Conservation (phyloP, 2,797 vertebrate species). For the Mionectes olivaceus region DNA sequence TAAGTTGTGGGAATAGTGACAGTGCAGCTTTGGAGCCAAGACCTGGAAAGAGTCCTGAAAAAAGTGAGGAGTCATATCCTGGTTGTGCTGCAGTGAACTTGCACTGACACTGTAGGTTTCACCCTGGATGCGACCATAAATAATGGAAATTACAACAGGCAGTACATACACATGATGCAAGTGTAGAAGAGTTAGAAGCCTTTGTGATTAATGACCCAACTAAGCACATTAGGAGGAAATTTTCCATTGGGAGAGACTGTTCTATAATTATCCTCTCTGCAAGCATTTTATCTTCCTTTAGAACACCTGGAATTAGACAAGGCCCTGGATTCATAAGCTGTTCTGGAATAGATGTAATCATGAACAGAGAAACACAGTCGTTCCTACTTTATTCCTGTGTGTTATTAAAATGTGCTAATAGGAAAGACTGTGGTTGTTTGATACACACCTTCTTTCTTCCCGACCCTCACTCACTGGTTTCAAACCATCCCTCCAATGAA, state of each 20-base stretch:
- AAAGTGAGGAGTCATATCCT: neutral
- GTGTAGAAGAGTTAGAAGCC: neutral
- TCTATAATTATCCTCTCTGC: slow-evolving; percentile 10
- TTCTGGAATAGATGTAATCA: neutral
- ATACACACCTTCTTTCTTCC: neutral
- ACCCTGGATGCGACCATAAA: fast-evolving
- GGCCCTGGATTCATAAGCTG: neutral
- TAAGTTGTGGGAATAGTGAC: neutral
- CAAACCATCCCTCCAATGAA: fast-evolving
- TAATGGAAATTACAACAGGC: neutral
- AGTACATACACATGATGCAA: neutral
- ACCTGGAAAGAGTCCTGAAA: neutral
- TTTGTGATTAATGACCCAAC: neutral
- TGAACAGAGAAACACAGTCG: neutral
- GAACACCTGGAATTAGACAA: neutral
- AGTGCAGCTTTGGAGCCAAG: neutral
- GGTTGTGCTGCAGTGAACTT: neutral
- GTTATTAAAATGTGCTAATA: neutral
- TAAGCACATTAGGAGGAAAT: neutral
- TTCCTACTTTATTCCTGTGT: neutral
- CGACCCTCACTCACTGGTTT: neutral
- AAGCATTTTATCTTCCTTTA: neutral
- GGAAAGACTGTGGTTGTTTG: neutral
- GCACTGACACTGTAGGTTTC: neutral
- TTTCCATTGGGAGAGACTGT: slow-evolving; percentile 3